Base-by-base conservation (phyloP, 2,797 vertebrate species). In the Betta splendens region DNA sequence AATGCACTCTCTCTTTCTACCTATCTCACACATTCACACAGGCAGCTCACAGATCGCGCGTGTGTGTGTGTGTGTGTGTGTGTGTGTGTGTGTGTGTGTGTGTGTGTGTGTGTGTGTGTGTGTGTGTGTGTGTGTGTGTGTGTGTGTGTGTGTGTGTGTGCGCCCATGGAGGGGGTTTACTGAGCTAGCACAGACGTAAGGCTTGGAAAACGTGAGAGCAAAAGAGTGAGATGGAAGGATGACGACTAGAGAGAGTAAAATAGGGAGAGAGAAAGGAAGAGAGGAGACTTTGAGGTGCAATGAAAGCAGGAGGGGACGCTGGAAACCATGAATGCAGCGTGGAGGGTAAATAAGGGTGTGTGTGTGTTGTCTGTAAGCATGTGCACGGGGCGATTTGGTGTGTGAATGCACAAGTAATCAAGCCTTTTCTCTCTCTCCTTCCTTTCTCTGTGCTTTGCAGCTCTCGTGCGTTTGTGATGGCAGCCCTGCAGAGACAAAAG, bases 401-500 rank as follows among this genome's bases (percentile, higher is more conserved):
- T 77, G 63, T 73, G 71, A 53, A 42, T 5, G 20, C 50, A 72
- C 55, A 65, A 70, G 74, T 70, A 65, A 72, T 71, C 26, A 37
- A 53, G 61, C 65, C 28, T 62, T 72, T 56, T 54, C 47, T 75
- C 43, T 75, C 43, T 55, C 63, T 52, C 62, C 61, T 68, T 50
- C 52, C 45, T 72, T 75, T 70, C 56, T 38, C 55, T 51, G 59
- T 55, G 28, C 39, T 81, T 79, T 74, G 74, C 77, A 84, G 80
- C 72, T 47, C 31, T 23, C n/a, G 60, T 44, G 47, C 54, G 39
- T 66, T 55, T 56, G 64, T 59, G 71, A 61, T 23, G 35, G 72
- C 78, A 75, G 75, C 72, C 72, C 64, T 69, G 72, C 57, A 16
- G 84, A 85, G 82, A 88, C 87, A 86, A 87, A 87, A 81, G 85